Percentiles rank a stretch among this genome's conserved stretches.
Evolutionary conservation across 2,113 vertebrate genomes (phyloP).

Genomic region (Tychaedon coryphoeus): DNA sequence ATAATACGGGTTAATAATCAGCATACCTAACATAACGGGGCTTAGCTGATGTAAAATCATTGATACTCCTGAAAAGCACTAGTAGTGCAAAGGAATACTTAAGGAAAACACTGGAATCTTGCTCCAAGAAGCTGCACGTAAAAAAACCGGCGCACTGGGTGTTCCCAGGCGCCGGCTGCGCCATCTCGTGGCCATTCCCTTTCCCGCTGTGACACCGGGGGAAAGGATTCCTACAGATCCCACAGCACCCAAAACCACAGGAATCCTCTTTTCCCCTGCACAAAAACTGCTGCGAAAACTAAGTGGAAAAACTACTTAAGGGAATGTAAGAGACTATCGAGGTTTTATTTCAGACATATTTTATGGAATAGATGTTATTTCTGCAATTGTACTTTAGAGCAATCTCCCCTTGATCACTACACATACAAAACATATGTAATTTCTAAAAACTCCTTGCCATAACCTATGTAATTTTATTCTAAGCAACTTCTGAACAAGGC

Average conservation of each 20-base stretch:
- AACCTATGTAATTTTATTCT: not conserved
- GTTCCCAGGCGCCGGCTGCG: not conserved
- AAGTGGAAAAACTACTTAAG: not conserved
- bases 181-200: not conserved
- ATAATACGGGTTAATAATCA: not conserved
- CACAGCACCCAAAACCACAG: rapidly evolving
- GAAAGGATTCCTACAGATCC: not conserved
- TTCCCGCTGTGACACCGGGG: not conserved
- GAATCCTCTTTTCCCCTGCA: not conserved
- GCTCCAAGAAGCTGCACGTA: not conserved
- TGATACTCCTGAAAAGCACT: not conserved
- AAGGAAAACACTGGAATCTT: not conserved
- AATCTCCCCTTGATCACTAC: not conserved
- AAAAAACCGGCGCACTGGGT: rapidly evolving
- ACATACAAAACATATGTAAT: not conserved
- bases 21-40: not conserved
- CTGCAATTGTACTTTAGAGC: not conserved
- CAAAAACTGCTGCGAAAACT: not conserved
- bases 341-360: not conserved
- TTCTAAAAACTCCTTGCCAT: not conserved
- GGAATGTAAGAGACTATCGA: not conserved
- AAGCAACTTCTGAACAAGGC: not conserved
- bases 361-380: not conserved
- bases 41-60: not conserved
- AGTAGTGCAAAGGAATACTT: not conserved